These are phyloP conservation scores for Elephantulus edwardii DNA, from an alignment of 2,113 vertebrate species.

Conservation along the genomic window DNA sequence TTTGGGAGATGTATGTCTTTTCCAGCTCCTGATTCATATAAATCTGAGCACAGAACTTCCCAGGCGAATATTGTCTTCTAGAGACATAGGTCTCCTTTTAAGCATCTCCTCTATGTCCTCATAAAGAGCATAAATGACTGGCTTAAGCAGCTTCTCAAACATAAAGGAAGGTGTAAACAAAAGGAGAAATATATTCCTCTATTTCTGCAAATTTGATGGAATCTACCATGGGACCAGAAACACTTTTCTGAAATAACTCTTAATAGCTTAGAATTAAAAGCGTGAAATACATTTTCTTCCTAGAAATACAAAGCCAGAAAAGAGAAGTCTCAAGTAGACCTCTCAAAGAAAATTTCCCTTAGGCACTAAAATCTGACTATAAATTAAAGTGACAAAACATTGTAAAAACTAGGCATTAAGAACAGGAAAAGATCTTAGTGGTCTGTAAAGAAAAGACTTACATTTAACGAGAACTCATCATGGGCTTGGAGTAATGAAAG, in stretches of 20 bases:
- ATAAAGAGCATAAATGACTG: neutral
- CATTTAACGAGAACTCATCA: neutral
- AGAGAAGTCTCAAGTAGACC: conserved; percentile 5
- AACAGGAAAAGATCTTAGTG: neutral
- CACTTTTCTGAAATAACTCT: neutral
- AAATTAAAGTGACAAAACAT: conserved; percentile 27
- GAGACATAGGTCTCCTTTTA: neutral
- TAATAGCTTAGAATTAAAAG: conserved; percentile 34
- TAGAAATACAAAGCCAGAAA: conserved; percentile 29
- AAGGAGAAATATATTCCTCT: neutral
- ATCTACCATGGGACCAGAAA: neutral
- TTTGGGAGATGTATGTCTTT: conserved; percentile 1
- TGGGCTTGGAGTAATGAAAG: neutral
- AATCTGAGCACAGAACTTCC: neutral
- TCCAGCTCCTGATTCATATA: neutral
- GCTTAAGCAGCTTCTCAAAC: neutral
- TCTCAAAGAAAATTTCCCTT: conserved; percentile 41
- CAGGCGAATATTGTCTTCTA: neutral
- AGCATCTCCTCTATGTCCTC: too few species aligned
- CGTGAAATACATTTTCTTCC: conserved; percentile 9
- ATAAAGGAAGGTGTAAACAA: neutral
- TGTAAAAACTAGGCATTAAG: neutral
- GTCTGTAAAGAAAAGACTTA: neutral
- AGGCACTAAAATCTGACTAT: neutral
- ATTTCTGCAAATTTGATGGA: neutral